These are phyloP conservation scores for Myripristis murdjan DNA, from an alignment of 2,797 vertebrate genomes.

Conservation along the genomic window DNA sequence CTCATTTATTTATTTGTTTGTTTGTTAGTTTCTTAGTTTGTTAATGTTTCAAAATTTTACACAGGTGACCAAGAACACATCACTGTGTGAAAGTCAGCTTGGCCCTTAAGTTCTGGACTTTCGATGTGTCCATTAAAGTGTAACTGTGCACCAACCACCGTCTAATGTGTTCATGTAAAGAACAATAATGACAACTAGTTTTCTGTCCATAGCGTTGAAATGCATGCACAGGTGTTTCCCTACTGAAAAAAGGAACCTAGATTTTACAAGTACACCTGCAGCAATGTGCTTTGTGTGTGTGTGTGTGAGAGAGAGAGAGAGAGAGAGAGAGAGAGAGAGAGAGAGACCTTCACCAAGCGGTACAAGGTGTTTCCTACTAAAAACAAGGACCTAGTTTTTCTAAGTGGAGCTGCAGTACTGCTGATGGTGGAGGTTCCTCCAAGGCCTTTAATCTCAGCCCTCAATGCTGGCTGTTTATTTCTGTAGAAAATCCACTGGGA, in stretches of 20 bases:
- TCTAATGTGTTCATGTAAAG: too few species aligned
- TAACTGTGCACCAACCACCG: too few species aligned
- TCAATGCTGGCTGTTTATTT: slow-evolving; percentile 23
- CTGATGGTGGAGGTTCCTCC: slow-evolving; percentile 6
- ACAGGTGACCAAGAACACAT: too few species aligned
- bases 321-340: too few species aligned
- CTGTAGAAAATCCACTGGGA: slow-evolving; percentile 41
- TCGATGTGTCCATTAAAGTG: too few species aligned
- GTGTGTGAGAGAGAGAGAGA: too few species aligned
- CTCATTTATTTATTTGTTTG: too few species aligned
- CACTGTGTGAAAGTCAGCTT: too few species aligned
- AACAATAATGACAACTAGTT: too few species aligned
- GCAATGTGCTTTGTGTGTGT: neutral
- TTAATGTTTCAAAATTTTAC: too few species aligned
- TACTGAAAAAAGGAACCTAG: neutral
- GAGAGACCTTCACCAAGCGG: neutral
- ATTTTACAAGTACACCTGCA: neutral
- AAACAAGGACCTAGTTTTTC: neutral
- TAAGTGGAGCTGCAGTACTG: slow-evolving; percentile 4
- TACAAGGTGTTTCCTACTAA: neutral
- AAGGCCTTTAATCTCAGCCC: slow-evolving; percentile 2
- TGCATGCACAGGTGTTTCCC: neutral
- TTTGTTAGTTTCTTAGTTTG: too few species aligned
- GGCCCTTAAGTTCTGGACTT: too few species aligned
- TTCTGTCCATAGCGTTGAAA: neutral